Evolutionary conservation across 2,888 invertebrate genomes (phyloP), one percentile per base, ranked within the genome.

Genomic region (Lamproptera curius): DNA sequence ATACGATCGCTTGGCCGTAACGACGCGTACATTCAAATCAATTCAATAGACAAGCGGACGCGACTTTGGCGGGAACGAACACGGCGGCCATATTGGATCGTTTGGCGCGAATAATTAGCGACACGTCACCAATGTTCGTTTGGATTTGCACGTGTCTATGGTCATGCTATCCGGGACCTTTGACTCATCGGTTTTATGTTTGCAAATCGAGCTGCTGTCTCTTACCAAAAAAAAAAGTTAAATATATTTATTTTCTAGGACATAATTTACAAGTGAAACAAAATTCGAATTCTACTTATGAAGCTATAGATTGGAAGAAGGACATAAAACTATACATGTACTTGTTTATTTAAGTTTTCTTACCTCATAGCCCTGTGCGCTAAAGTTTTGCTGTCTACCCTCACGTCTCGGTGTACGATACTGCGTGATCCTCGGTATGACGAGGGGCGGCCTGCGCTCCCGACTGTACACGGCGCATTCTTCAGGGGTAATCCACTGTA

Each of bases 401-500:
- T 73, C 72, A 14, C 70, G 61, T 3, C 79, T 55, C n/a, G 76
- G 76, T 9, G 73, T 58, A 31, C 85, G 67, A 68, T 76, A 84
- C 71, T 82, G 82, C 14, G 86, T 80, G 63, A 88, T 86, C 15
- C 88, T 73, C 0, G 88, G 88, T 42, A 88, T 87, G 55, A 88
- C 84, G 45, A 86, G 69, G 6, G 88, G 88, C 0, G 88, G 87
- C 26, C 85, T 65, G 62, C 81, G 79, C 49, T 88, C 88, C 13
- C 79, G 69, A 31, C 72, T 70, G 71, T 84, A 88, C 47, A 79
- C 79, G 6, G 78, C 81, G 43, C 86, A 85, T 61, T 88, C 87
- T 57, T 88, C 87, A 1, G 82, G 79, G 0, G 87, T 86, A 52
- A 88, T 87, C 88, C 88, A 88, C 88, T 88, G 78, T 0, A 9